phyloP scores from a whole-genome alignment of 2,113 vertebrate genomes.

The Ictalurus punctatus region DNA sequence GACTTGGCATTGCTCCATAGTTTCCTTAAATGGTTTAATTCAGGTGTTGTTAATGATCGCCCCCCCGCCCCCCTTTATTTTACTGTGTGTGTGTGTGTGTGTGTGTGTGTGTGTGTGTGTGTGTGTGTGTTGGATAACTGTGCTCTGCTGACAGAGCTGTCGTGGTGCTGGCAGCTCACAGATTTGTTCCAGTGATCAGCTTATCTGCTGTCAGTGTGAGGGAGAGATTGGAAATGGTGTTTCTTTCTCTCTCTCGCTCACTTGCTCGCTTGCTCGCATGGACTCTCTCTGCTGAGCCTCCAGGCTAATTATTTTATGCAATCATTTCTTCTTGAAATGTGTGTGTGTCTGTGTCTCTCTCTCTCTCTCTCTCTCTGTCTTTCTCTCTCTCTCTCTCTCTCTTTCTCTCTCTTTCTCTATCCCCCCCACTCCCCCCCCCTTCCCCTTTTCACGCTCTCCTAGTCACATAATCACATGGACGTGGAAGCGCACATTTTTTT shows the following conservation, averaged over 20 bases:
- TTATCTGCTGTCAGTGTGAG: constrained; percentile 72
- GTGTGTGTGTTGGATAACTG: constrained; percentile 44
- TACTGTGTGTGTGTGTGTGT: constrained; percentile 43
- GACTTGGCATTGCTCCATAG: not conserved
- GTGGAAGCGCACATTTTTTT: not conserved
- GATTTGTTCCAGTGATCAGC: constrained; percentile 73
- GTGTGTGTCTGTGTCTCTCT: constrained; percentile 41
- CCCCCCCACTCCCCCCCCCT: constrained; percentile 41
- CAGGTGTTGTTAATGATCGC: not conserved
- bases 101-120: constrained; percentile 42
- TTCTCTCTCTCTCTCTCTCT: not conserved
- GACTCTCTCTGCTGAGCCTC: constrained; percentile 62
- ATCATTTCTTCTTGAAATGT: constrained; percentile 67
- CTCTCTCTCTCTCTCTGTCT: not conserved
- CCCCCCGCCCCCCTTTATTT: not conserved
- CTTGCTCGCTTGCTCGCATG: not conserved
- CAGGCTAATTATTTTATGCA: constrained; percentile 74
- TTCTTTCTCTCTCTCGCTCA: not conserved
- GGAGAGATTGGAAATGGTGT: constrained; percentile 63
- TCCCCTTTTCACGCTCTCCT: constrained; percentile 32
- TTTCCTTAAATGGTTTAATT: constrained; percentile 21
- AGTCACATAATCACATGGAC: constrained; percentile 57
- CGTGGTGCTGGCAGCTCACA: constrained; percentile 65
- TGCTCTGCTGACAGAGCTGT: constrained; percentile 67
- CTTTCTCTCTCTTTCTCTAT: constrained; percentile 14